These are phyloP conservation scores for Rhagonycha fulva DNA, from an alignment of 2,888 invertebrate species.

Conservation along the genomic window DNA sequence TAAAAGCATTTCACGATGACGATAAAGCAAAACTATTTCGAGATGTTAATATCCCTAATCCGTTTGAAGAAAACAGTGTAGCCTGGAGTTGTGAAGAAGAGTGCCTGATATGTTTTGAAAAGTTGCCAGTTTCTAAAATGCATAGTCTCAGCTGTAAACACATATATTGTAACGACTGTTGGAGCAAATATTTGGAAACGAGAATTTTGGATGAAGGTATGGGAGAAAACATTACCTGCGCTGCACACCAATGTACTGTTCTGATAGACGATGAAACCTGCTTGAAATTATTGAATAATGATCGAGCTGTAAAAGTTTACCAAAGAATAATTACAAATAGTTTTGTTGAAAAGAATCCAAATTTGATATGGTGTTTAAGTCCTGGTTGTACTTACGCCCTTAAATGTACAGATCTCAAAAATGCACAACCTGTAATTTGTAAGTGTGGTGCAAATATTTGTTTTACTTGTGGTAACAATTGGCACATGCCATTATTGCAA, in stretches of 20 bases:
- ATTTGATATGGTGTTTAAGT: not conserved
- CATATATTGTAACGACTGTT: not conserved
- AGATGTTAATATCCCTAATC: not conserved
- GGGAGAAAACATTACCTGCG: not conserved
- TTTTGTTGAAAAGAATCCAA: not conserved
- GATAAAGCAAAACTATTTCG: not conserved
- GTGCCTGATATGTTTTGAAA: not conserved
- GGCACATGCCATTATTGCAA: not conserved
- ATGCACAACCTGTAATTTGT: not conserved
- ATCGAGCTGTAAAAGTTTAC: not conserved
- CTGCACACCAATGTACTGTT: not conserved
- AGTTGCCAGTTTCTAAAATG: not conserved
- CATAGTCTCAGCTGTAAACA: not conserved
- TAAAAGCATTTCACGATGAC: not conserved
- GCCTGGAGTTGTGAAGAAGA: not conserved
- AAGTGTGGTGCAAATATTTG: not conserved
- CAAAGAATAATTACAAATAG: not conserved
- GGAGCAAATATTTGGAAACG: not conserved
- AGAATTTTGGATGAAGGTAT: not conserved
- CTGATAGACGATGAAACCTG: not conserved
- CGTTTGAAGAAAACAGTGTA: not conserved
- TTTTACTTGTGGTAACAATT: not conserved
- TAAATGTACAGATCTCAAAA: not conserved
- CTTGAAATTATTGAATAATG: not conserved
- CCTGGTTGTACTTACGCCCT: not conserved